A percentile compares a stretch with the other conserved stretches of the same genome.
Conservation (phyloP, 2,888 invertebrate species). For the Prosapia bicincta region DNA sequence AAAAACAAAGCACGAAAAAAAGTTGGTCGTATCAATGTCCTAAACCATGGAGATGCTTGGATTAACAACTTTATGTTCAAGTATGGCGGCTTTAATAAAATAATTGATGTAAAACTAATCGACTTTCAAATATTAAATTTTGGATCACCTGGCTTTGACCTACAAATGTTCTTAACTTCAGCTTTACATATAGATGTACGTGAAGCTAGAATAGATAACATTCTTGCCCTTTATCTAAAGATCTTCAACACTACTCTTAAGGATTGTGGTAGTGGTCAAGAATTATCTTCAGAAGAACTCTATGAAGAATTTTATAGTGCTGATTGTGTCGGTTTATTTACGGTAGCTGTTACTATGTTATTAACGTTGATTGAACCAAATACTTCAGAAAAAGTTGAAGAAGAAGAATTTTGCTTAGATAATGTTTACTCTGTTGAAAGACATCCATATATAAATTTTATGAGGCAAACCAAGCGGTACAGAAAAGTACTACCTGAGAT, state of each 20-base stretch:
- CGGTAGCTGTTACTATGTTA: background rate
- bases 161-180: background rate
- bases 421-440: background rate
- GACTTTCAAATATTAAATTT: background rate
- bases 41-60: background rate
- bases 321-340: background rate
- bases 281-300: background rate
- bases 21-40: background rate
- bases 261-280: background rate
- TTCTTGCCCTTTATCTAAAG: background rate
- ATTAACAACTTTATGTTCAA: background rate
- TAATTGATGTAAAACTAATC: background rate
- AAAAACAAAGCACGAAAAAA: background rate
- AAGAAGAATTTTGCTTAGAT: background rate
- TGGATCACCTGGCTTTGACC: background rate
- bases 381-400: background rate
- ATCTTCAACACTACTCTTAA: background rate
- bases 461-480: background rate
- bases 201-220: background rate
- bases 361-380: background rate
- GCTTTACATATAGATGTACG: background rate
- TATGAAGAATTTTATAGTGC: background rate
- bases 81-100: background rate
- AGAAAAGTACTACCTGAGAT: background rate
- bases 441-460: background rate